A percentile compares a stretch with the other conserved stretches of the same genome.
These are phyloP conservation scores for Pinctada fucata DNA, from an alignment of 2,888 invertebrate genomes.

Conservation along the genomic window DNA sequence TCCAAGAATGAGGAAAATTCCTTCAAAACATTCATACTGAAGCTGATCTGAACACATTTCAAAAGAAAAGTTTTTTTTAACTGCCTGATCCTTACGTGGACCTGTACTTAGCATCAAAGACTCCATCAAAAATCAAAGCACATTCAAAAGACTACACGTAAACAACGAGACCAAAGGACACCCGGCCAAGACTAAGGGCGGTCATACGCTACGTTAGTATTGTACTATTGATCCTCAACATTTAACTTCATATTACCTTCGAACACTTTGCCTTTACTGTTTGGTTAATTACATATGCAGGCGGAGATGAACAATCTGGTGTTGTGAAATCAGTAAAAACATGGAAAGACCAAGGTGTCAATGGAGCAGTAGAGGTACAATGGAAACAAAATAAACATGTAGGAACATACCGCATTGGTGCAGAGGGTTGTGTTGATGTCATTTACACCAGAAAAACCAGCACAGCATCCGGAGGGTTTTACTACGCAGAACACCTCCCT, in stretches of 20 bases:
- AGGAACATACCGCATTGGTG: slow-evolving; percentile 49
- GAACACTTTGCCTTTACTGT: too few species aligned
- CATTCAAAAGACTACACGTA: too few species aligned
- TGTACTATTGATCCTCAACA: too few species aligned
- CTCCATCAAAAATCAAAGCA: too few species aligned
- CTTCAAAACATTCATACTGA: too few species aligned
- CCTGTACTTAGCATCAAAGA: background rate
- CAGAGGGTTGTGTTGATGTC: slow-evolving; percentile 55
- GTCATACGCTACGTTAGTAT: too few species aligned
- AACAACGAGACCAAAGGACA: too few species aligned
- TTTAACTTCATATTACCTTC: too few species aligned
- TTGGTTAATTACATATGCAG: background rate
- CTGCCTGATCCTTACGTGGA: background rate
- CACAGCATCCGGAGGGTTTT: slow-evolving; percentile 36
- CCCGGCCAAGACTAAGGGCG: too few species aligned
- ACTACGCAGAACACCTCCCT: slow-evolving; percentile 88
- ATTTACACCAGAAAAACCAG: slow-evolving; percentile 37
- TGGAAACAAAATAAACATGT: slow-evolving; percentile 48
- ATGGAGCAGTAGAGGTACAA: slow-evolving; percentile 51
- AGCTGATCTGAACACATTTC: too few species aligned
- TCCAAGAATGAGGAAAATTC: too few species aligned
- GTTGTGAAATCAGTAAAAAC: slow-evolving; percentile 38
- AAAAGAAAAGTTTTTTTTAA: background rate
- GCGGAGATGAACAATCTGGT: slow-evolving; percentile 47
- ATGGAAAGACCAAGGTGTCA: slow-evolving; percentile 39